Evolutionary conservation across 2,113 vertebrate genomes (phyloP).

Genomic region (Colossoma macropomum): DNA sequence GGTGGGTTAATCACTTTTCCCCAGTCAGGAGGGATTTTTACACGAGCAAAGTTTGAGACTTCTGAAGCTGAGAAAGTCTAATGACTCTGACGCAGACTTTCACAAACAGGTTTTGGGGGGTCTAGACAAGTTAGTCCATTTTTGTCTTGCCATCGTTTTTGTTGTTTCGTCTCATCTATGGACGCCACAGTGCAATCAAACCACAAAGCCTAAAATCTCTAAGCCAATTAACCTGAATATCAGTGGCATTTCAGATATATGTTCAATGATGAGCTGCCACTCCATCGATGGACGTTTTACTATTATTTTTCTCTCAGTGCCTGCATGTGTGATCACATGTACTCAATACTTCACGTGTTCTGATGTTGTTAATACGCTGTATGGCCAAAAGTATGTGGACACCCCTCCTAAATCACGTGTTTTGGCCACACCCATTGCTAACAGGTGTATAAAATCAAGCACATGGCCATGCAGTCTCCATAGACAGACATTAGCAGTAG

Average conservation of each 20-base stretch:
- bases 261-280: constrained; percentile 70
- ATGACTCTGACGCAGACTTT: constrained; percentile 10
- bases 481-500: too few species aligned
- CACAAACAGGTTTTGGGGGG: neutral
- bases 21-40: constrained; percentile 6
- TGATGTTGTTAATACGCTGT: too few species aligned
- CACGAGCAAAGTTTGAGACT: constrained; percentile 1
- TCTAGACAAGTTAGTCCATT: neutral
- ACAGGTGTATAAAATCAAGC: too few species aligned
- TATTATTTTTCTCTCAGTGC: constrained; percentile 52
- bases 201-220: neutral
- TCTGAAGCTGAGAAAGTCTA: constrained; percentile 43
- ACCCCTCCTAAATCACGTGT: too few species aligned
- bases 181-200: constrained; percentile 1
- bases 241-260: constrained; percentile 77
- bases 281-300: constrained; percentile 56
- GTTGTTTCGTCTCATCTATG: constrained; percentile 1
- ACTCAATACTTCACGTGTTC: neutral
- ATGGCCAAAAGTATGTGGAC: too few species aligned
- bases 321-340: constrained; percentile 69
- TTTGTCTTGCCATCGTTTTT: neutral
- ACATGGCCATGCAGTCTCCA: too few species aligned
- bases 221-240: constrained; percentile 50
- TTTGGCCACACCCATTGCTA: too few species aligned
- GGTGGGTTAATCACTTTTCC: constrained; percentile 24